A percentile compares a stretch with the other conserved stretches of the same genome.
These are phyloP conservation scores for Condylura cristata DNA, from an alignment of 2,113 vertebrate species.

Conservation along the genomic window DNA sequence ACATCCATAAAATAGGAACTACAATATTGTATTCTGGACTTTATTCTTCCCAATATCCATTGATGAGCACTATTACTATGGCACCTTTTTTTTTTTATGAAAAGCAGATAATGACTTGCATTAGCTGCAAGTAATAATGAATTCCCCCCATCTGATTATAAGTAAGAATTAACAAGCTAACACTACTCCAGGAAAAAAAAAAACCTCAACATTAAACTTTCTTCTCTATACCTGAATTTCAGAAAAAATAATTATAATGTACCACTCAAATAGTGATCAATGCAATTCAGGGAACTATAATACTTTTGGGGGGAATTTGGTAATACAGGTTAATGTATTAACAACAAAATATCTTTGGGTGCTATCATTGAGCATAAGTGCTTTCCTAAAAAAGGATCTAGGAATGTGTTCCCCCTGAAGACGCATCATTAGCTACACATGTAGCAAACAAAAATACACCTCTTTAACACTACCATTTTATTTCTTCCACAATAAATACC, in stretches of 20 bases:
- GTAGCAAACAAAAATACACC: background rate
- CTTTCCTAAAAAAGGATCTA: background rate
- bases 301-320: background rate
- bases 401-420: background rate
- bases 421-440: background rate
- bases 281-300: background rate
- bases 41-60: background rate
- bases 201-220: background rate
- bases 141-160: background rate
- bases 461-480: background rate
- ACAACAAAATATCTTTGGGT: too few relatives aligned
- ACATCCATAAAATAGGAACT: background rate
- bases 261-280: background rate
- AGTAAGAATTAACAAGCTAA: slow-evolving; percentile 24
- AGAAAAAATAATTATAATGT: slow-evolving; percentile 8
- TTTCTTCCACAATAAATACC: background rate
- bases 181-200: background rate
- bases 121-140: background rate
- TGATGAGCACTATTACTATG: background rate
- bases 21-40: background rate
- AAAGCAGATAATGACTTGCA: slow-evolving; percentile 19
- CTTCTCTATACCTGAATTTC: background rate
- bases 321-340: background rate
- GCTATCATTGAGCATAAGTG: background rate
- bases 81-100: background rate